Conservation (phyloP, 1,140 invertebrate species). For the Drosophila lacteicornis region DNA sequence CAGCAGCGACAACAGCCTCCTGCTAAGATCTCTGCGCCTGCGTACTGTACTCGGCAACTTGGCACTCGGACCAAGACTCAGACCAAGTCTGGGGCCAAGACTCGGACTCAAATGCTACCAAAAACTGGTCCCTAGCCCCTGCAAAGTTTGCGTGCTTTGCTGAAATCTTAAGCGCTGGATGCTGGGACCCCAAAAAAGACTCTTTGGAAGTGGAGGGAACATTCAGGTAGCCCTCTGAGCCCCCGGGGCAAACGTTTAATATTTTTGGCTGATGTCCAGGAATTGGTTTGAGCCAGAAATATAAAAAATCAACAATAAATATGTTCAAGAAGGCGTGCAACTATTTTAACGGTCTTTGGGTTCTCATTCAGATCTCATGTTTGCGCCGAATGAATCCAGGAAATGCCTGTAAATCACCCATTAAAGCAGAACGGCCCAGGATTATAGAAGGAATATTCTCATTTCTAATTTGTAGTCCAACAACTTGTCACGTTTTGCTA, state of each 20-base stretch:
- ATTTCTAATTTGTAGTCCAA: neutral
- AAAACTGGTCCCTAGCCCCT: conserved; percentile 66
- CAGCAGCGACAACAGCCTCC: conserved; percentile 48
- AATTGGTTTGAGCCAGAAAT: conserved; percentile 13
- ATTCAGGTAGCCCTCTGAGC: conserved; percentile 33
- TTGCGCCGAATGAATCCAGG: conserved; percentile 1
- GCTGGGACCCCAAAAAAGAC: conserved; percentile 26
- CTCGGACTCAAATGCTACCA: conserved; percentile 24
- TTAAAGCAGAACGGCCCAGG: neutral
- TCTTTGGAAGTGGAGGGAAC: conserved; percentile 19
- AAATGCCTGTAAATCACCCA: conserved; percentile 20
- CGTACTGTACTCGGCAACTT: conserved; percentile 58
- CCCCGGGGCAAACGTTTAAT: conserved; percentile 40
- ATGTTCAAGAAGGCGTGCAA: conserved; percentile 35
- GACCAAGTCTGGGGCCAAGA: conserved; percentile 10
- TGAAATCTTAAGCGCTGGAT: conserved; percentile 57
- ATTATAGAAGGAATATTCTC: neutral
- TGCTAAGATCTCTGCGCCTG: conserved; percentile 65
- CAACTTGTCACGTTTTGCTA: conserved; percentile 9
- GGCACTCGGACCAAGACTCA: conserved; percentile 23
- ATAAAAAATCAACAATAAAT: conserved; percentile 11
- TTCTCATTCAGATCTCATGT: conserved; percentile 13
- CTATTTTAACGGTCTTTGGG: conserved; percentile 44
- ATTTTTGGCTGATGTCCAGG: conserved; percentile 33
- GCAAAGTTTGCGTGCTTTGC: conserved; percentile 81